Conservation (phyloP, 1,140 invertebrate species). For the Sinonovacula constricta region DNA sequence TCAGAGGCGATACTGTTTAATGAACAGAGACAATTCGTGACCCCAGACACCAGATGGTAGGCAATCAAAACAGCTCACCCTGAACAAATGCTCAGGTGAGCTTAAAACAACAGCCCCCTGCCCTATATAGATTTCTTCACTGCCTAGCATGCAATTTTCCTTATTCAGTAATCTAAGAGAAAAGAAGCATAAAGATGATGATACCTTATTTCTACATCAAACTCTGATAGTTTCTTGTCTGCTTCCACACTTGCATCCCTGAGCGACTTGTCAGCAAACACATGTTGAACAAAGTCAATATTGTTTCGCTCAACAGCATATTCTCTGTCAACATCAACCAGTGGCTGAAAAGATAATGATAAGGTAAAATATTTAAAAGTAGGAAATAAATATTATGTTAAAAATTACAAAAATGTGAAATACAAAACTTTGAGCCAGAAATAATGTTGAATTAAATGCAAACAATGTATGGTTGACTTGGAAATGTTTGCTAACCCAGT, state of each 20-base stretch:
- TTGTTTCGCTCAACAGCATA: conserved; percentile 77
- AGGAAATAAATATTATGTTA: background rate
- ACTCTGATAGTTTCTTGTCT: conserved; percentile 79
- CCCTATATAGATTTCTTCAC: too few species aligned
- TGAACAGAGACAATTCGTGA: too few species aligned
- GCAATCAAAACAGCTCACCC: too few species aligned
- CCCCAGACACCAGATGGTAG: too few species aligned
- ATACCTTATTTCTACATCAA: conserved; percentile 81
- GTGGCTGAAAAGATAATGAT: conserved; percentile 61
- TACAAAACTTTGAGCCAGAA: background rate
- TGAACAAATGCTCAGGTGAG: too few species aligned
- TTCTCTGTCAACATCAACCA: conserved; percentile 77
- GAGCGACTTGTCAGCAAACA: conserved; percentile 78
- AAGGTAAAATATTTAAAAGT: background rate
- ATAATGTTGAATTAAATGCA: background rate
- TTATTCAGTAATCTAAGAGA: too few species aligned
- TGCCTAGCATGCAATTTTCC: too few species aligned
- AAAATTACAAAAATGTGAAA: too few species aligned
- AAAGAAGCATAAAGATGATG: background rate
- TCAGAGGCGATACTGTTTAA: too few species aligned
- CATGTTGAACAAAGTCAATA: conserved; percentile 79
- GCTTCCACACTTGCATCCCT: conserved; percentile 80
- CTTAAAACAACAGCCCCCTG: too few species aligned
- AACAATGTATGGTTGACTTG: too few species aligned
- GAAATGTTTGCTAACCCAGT: too few species aligned